A percentile compares a stretch with the other conserved stretches of the same genome.
Evolutionary conservation across 2,888 invertebrate genomes (phyloP).

Genomic region (Troides helena): DNA sequence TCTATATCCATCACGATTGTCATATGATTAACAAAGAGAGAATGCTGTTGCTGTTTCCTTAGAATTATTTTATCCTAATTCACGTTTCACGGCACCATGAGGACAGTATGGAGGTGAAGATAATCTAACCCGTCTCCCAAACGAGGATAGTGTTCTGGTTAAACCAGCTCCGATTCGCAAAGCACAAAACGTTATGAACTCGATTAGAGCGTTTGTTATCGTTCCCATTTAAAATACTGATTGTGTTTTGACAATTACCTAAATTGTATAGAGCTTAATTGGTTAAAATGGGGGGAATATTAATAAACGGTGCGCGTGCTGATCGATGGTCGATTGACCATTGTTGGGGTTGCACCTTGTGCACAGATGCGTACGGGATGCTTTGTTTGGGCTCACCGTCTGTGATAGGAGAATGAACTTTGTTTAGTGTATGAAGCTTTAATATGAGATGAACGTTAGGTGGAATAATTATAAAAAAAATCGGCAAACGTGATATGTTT

Average conservation of each 20-base stretch:
- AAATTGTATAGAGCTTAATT: conserved; percentile 17
- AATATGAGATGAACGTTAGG: too few species aligned
- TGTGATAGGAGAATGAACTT: conserved; percentile 10
- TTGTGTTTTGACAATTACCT: background rate
- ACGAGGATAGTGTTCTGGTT: background rate
- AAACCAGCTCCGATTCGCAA: background rate
- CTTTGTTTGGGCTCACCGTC: conserved; percentile 24
- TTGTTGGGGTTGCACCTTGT: conserved; percentile 63
- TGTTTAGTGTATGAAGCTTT: too few species aligned
- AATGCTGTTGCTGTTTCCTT: too few species aligned
- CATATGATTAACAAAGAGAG: too few species aligned
- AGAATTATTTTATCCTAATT: too few species aligned
- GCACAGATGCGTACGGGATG: conserved; percentile 44
- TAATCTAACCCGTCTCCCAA: too few species aligned
- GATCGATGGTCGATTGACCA: conserved; percentile 64
- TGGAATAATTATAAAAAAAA: too few species aligned
- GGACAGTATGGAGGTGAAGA: too few species aligned
- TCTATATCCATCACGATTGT: too few species aligned
- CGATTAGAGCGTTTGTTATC: conserved; percentile 1
- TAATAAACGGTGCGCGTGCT: conserved; percentile 4
- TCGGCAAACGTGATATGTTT: too few species aligned
- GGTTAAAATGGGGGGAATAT: conserved; percentile 6
- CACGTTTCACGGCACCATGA: too few species aligned
- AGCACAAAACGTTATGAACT: background rate
- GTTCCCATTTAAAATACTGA: conserved; percentile 7